Evolutionary conservation across 1,140 invertebrate species (phyloP).

Genomic region (Calephelis nemesis): DNA sequence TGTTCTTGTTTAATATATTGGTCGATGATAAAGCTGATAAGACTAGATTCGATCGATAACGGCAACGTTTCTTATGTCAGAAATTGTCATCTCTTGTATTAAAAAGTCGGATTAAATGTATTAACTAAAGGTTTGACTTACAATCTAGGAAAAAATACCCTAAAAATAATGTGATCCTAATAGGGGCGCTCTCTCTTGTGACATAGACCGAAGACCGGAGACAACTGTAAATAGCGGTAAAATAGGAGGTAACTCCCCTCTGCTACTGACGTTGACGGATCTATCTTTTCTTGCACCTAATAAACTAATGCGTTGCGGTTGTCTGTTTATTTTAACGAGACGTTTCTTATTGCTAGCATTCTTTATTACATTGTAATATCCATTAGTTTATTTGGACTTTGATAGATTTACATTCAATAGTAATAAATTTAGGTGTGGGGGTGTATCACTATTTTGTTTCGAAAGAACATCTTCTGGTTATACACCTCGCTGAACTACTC

Average conservation of each 20-base stretch:
- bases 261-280: conserved; percentile 59
- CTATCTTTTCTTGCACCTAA: conserved; percentile 62
- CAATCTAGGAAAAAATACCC: too few species aligned
- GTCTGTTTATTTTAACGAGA: conserved; percentile 34
- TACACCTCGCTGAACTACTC: too few species aligned
- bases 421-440: neutral
- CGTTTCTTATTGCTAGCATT: conserved; percentile 26
- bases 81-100: neutral
- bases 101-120: too few species aligned
- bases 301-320: conserved; percentile 64
- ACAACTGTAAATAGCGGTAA: conserved; percentile 68
- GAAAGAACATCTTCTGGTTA: too few species aligned
- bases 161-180: neutral
- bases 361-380: conserved; percentile 10
- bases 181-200: conserved; percentile 2
- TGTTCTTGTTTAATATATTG: too few species aligned
- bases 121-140: too few species aligned
- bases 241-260: conserved; percentile 54
- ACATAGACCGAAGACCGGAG: conserved; percentile 38
- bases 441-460: too few species aligned
- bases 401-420: neutral
- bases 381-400: neutral
- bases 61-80: too few species aligned
- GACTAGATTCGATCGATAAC: too few species aligned
- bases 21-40: too few species aligned